A percentile compares a stretch with the other conserved stretches of the same genome.
Evolutionary conservation across 2,888 invertebrate genomes (phyloP).

Genomic region (Netelia fuscicornis): DNA sequence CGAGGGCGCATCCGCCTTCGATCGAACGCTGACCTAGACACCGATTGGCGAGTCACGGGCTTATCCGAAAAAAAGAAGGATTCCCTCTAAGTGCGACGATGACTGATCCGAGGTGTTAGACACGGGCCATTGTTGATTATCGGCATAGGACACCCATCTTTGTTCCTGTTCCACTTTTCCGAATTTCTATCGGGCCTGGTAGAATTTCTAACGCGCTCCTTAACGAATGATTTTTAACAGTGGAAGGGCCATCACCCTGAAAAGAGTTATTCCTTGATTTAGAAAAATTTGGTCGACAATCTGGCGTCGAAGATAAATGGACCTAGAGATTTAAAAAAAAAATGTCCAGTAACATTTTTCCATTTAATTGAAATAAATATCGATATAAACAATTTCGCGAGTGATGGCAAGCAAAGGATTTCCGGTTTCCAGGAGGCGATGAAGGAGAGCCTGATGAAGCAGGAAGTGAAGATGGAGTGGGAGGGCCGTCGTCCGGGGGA

Average conservation of each 20-base stretch:
- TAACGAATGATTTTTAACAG: background rate
- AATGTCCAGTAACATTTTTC: background rate
- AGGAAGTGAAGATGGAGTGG: conserved; percentile 82
- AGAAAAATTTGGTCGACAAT: too few species aligned
- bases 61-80: conserved; percentile 57
- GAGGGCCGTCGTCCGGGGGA: conserved; percentile 77
- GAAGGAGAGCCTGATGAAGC: conserved; percentile 81
- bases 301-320: too few species aligned
- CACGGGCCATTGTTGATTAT: conserved; percentile 43
- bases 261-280: too few species aligned
- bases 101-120: conserved; percentile 36
- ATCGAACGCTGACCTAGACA: conserved; percentile 69
- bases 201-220: background rate
- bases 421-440: conserved; percentile 78
- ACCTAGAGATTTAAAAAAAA: background rate
- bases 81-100: conserved; percentile 39
- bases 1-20: conserved; percentile 49
- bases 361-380: background rate
- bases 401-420: background rate
- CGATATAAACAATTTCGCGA: conserved; percentile 19
- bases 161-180: conserved; percentile 76
- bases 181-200: conserved; percentile 51
- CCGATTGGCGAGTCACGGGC: conserved; percentile 50
- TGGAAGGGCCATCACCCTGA: background rate
- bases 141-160: conserved; percentile 69